phyloP scores from a whole-genome alignment of 2,888 invertebrate genomes.

The Entomobrya proxima region DNA sequence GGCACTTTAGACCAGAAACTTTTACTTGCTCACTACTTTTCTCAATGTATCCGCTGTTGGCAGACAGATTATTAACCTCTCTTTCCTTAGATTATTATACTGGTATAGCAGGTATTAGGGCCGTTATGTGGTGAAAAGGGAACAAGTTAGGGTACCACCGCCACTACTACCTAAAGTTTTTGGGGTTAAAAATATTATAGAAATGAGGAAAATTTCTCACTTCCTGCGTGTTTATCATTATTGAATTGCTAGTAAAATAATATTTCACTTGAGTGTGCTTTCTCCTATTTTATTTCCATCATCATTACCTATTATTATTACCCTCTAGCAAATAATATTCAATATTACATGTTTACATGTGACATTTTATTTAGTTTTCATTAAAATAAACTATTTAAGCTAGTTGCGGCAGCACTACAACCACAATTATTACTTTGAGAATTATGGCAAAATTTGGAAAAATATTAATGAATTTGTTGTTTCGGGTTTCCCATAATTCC shows the following conservation, averaged over 20 bases:
- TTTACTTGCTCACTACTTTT: not conserved
- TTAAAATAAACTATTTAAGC: not conserved
- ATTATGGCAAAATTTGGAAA: too few relatives aligned
- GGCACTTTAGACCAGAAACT: not conserved
- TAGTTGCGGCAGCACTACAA: not conserved
- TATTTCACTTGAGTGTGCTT: not conserved
- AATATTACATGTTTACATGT: not conserved
- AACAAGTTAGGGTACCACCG: not conserved
- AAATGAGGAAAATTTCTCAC: not conserved
- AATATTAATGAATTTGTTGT: constrained; percentile 19
- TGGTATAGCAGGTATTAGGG: not conserved
- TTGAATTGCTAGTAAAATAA: not conserved
- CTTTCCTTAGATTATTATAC: not conserved
- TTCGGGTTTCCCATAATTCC: not conserved
- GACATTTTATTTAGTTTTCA: not conserved
- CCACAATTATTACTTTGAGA: too few relatives aligned
- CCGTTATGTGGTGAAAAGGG: constrained; percentile 1
- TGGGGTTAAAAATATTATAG: not conserved
- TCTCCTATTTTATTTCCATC: not conserved
- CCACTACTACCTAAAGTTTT: too few relatives aligned
- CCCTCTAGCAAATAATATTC: not conserved
- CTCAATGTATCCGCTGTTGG: not conserved
- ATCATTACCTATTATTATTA: not conserved
- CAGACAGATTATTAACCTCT: constrained; percentile 9
- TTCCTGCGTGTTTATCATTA: constrained; percentile 5